Conservation (phyloP, 2,113 vertebrate genomes). For the Cyprinus carpio region DNA sequence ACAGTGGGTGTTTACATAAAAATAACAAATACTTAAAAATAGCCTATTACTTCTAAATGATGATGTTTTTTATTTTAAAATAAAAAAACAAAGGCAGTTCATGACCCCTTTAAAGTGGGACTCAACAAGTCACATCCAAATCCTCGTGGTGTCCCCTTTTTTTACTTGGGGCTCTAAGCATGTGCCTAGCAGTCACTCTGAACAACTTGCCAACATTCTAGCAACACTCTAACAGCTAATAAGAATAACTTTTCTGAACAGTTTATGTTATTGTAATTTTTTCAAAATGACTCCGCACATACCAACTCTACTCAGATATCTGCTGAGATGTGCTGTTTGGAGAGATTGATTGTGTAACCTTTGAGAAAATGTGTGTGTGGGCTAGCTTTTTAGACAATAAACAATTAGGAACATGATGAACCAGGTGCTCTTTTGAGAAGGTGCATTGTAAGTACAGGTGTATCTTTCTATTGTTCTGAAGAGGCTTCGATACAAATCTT, state of each 20-base stretch:
- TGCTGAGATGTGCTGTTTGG: background rate
- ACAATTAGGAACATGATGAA: background rate
- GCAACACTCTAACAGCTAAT: background rate
- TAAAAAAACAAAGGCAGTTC: too few relatives aligned
- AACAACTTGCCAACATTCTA: background rate
- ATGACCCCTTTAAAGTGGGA: too few relatives aligned
- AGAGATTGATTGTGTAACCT: conserved; percentile 11
- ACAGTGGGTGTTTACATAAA: too few relatives aligned
- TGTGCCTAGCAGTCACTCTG: background rate
- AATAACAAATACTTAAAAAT: too few relatives aligned
- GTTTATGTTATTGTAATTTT: background rate
- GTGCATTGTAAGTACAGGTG: conserved; percentile 46
- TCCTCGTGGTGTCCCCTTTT: too few relatives aligned
- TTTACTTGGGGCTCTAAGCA: too few relatives aligned
- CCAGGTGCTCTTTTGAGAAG: conserved; percentile 15
- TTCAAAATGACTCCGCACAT: background rate
- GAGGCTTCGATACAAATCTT: conserved; percentile 5
- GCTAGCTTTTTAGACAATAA: background rate
- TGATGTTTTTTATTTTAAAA: too few relatives aligned
- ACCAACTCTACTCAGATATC: background rate
- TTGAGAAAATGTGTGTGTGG: conserved; percentile 1
- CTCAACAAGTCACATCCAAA: too few relatives aligned
- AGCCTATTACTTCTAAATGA: too few relatives aligned
- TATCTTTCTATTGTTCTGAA: conserved; percentile 34
- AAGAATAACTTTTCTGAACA: background rate